These are phyloP conservation scores for Helicoverpa armigera DNA, from an alignment of 1,140 invertebrate genomes.

Conservation along the genomic window DNA sequence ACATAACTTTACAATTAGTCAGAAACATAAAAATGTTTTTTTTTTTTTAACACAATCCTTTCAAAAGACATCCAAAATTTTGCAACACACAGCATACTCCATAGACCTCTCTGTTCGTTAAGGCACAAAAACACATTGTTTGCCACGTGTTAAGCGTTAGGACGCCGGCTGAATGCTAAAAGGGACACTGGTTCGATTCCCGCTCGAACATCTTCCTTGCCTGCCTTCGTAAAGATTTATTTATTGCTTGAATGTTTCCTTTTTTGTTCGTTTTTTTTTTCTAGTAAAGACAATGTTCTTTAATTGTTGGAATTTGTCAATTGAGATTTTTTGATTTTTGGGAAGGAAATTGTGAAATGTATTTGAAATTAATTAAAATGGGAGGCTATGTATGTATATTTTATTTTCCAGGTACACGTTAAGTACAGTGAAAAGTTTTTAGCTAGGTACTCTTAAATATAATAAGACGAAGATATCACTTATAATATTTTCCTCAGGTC, in stretches of 20 bases:
- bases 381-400: not conserved
- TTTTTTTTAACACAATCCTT: no score
- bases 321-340: slow-evolving; percentile 1
- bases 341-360: no score
- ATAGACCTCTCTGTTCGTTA: slow-evolving; percentile 55
- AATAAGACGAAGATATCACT: no score
- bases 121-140: slow-evolving; percentile 82
- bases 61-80: not conserved
- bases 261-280: slow-evolving; percentile 1
- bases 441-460: no score
- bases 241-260: slow-evolving; percentile 37
- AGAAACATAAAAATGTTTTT: no score
- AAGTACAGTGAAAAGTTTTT: no score
- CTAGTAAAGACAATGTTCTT: not conserved
- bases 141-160: slow-evolving; percentile 78
- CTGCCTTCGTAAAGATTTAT: slow-evolving; percentile 43
- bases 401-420: not conserved
- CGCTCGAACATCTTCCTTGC: slow-evolving; percentile 26
- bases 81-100: slow-evolving; percentile 56
- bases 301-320: slow-evolving; percentile 3
- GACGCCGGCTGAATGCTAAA: slow-evolving; percentile 76
- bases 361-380: not conserved
- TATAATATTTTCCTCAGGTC: no score
- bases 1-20: no score
- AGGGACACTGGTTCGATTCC: slow-evolving; percentile 62